phyloP scores from a whole-genome alignment of 1,140 invertebrate species.

The Habropoda laboriosa region DNA sequence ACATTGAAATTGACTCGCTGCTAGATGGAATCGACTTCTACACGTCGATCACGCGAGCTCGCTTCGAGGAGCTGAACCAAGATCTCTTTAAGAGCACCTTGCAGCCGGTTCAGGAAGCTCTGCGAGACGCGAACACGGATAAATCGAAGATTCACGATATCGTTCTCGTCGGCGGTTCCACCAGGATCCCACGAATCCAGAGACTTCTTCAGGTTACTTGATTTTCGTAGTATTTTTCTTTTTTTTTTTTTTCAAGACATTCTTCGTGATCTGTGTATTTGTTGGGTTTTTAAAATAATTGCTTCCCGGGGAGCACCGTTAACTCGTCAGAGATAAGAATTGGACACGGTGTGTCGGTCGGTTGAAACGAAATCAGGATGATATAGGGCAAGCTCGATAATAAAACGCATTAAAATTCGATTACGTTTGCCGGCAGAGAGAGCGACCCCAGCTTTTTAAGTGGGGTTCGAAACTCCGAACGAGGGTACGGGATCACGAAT shows the following conservation, averaged over 20 bases:
- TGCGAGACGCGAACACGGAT: constrained; percentile 86
- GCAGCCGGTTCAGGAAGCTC: constrained; percentile 85
- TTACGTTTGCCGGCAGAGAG: constrained; percentile 40
- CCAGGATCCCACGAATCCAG: constrained; percentile 83
- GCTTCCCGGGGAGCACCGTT: not conserved
- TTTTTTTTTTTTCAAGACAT: not conserved
- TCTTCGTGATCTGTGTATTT: not conserved
- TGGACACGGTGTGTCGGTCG: constrained; percentile 16
- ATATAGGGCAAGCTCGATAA: constrained; percentile 34
- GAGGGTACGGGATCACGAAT: constrained; percentile 16
- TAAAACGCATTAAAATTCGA: constrained; percentile 56
- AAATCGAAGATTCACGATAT: constrained; percentile 82
- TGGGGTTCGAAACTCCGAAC: constrained; percentile 29
- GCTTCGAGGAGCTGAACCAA: constrained; percentile 86
- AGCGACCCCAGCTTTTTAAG: constrained; percentile 21
- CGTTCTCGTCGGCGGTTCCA: constrained; percentile 6
- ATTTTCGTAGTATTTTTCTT: too few relatives aligned
- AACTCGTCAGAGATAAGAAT: constrained; percentile 19
- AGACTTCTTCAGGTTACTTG: constrained; percentile 73
- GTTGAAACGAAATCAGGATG: constrained; percentile 18
- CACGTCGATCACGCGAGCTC: constrained; percentile 85
- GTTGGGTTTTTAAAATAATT: not conserved
- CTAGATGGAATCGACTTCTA: constrained; percentile 88
- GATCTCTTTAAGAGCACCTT: constrained; percentile 85
- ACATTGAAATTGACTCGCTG: constrained; percentile 87